A percentile compares a stretch with the other conserved stretches of the same genome.
Evolutionary conservation across 2,113 vertebrate genomes (phyloP).

Genomic region (Pollachius pollachius): DNA sequence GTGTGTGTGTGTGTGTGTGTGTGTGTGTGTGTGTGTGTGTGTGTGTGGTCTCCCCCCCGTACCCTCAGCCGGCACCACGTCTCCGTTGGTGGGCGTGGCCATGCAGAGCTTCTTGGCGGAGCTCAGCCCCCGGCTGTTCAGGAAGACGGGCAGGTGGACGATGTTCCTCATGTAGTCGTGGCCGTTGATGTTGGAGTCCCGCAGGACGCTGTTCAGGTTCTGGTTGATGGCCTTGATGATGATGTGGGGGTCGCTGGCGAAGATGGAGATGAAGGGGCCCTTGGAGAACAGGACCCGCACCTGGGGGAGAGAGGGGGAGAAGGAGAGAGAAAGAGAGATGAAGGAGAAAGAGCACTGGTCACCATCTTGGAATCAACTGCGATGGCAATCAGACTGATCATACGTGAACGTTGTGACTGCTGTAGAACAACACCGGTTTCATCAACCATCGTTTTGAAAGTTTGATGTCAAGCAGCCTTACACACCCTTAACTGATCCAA

Average conservation of each 20-base stretch:
- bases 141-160: slow-evolving; percentile 94
- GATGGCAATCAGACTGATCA: no score
- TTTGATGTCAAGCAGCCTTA: no score
- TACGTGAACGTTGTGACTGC: no score
- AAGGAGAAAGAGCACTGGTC: no score
- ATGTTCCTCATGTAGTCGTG: slow-evolving; percentile 99
- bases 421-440: no score
- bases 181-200: slow-evolving; percentile 98
- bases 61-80: slow-evolving; percentile 76
- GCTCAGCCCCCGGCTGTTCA: slow-evolving; percentile 94
- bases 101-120: slow-evolving; percentile 83
- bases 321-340: no score
- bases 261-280: slow-evolving; percentile 96
- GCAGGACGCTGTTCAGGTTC: slow-evolving; percentile 95
- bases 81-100: slow-evolving; percentile 80
- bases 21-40: no score
- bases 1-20: no score
- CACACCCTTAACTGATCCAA: no score
- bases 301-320: slow-evolving; percentile 56
- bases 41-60: no score
- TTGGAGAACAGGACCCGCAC: slow-evolving; percentile 96
- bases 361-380: no score
- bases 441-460: no score
- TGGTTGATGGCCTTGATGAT: slow-evolving; percentile 99
- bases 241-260: slow-evolving; percentile 97